phyloP scores from a whole-genome alignment of 2,797 vertebrate species.

The Zenarchopterus dispar region DNA sequence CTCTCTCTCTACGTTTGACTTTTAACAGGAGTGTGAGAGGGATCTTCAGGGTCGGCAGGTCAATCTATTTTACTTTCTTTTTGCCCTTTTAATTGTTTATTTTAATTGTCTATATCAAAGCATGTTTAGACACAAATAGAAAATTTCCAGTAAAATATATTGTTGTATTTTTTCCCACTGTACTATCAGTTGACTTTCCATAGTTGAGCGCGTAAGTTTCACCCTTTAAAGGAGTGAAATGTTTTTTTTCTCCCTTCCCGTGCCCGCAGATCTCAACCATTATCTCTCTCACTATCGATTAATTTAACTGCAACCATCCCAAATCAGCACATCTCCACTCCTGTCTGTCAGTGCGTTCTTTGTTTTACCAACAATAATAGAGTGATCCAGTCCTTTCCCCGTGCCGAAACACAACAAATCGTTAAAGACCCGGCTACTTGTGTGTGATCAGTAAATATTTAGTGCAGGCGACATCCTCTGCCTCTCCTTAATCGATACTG shows the following conservation, averaged over 20 bases:
- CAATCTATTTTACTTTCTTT: neutral
- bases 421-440: conserved; percentile 91
- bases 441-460: conserved; percentile 99
- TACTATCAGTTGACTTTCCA: neutral
- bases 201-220: conserved; percentile 6
- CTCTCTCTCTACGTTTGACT: conserved; percentile 1
- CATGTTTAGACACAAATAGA: neutral
- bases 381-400: conserved; percentile 91
- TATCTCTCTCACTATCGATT: conserved; percentile 89
- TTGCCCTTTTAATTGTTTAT: neutral
- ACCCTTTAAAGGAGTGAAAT: conserved; percentile 49
- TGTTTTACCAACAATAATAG: conserved; percentile 95
- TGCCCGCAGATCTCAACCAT: conserved; percentile 69
- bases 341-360: conserved; percentile 86
- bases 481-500: conserved; percentile 91
- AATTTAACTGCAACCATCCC: conserved; percentile 90
- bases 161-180: neutral
- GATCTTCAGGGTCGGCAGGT: conserved; percentile 14
- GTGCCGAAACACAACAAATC: conserved; percentile 88
- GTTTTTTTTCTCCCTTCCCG: conserved; percentile 32
- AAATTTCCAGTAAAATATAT: neutral
- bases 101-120: too few relatives aligned
- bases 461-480: conserved; percentile 91
- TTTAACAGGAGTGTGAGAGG: conserved; percentile 31
- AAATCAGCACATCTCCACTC: conserved; percentile 88